Base-by-base conservation (phyloP, 1,140 invertebrate genomes). In the Sminthurinus signatus region DNA sequence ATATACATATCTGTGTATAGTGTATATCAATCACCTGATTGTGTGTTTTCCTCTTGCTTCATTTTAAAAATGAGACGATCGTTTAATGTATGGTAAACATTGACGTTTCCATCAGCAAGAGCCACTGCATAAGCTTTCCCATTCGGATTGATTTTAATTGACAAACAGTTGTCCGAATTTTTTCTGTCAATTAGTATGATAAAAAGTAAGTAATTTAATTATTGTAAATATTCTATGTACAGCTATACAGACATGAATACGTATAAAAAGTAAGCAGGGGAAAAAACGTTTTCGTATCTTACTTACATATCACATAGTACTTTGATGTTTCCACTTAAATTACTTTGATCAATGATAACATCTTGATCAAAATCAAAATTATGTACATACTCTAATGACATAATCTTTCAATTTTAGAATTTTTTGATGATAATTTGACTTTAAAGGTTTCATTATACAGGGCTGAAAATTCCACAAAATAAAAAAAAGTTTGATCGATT, bases 61-160 rank as follows among this genome's bases (percentile, higher is more conserved):
- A 48, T 68, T 68, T 8, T 60, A 56, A 59, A 67, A 51, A 67
- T 32, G 8, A 67, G 19, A 25, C 62, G 56, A 8, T 61, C 61
- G 31, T 52, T 68, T 48, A 51, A 57, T 8, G 39, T 29, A 4
- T 32, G 25, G 39, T 56, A 68, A 8, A 63, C 59, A 25, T 68
- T 68, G 14, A 64, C 25, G 10, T 56, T 1, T 1, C 66, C 66
- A 44, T 64, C 58, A 15, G 66, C 48, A 8, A 64, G 39, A 39
- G 61, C 61, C 0, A 64, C 62, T 1, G 50, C 66, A 32, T 60
- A 64, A 27, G 31, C 52, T 32, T 54, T 60, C 2, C 66, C 66
- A 61, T 68, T 50, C 8, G 50, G 59, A 50, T 50, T 59, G 15
- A 64, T 36, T 2, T 50, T 14, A 5, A 64, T 51, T 0, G 66